Conservation (phyloP, 2,888 invertebrate genomes). For the Chromoteleia sp. region DNA sequence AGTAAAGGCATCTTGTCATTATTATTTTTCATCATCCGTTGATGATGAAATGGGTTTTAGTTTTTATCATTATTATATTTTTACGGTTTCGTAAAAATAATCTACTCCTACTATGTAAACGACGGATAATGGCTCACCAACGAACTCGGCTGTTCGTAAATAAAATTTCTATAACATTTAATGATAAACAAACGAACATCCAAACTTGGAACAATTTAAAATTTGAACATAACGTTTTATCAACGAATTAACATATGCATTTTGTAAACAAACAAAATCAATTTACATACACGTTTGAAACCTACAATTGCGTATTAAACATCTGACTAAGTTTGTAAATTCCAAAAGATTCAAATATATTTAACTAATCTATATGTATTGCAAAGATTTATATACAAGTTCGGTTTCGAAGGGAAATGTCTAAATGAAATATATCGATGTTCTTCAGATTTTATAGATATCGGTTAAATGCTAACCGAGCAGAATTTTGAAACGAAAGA, state of each 20-base stretch:
- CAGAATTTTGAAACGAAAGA: slow-evolving; percentile 28
- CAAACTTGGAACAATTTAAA: slow-evolving; percentile 30
- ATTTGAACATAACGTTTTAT: slow-evolving; percentile 26
- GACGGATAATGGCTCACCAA: slow-evolving; percentile 39
- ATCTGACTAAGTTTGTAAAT: slow-evolving; percentile 35
- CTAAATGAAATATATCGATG: slow-evolving; percentile 27
- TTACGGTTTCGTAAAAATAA: slow-evolving; percentile 41
- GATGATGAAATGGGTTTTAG: slow-evolving; percentile 24
- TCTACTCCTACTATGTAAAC: slow-evolving; percentile 11
- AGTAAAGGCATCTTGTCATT: slow-evolving; percentile 76
- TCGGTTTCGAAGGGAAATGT: slow-evolving; percentile 24
- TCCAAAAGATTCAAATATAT: slow-evolving; percentile 26
- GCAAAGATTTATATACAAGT: slow-evolving; percentile 51
- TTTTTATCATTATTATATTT: slow-evolving; percentile 16
- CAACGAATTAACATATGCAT: slow-evolving; percentile 36
- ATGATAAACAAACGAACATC: slow-evolving; percentile 30
- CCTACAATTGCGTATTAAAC: slow-evolving; percentile 23
- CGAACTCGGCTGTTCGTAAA: slow-evolving; percentile 38
- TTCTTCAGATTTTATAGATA: slow-evolving; percentile 18
- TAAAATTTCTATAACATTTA: slow-evolving; percentile 40
- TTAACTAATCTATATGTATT: slow-evolving; percentile 29
- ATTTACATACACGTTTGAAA: slow-evolving; percentile 17
- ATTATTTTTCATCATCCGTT: slow-evolving; percentile 27
- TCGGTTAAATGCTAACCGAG: slow-evolving; percentile 1
- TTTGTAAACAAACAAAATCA: slow-evolving; percentile 33